A percentile compares a stretch with the other conserved stretches of the same genome.
Conservation (phyloP, 2,888 invertebrate species). For the Busseola fusca region DNA sequence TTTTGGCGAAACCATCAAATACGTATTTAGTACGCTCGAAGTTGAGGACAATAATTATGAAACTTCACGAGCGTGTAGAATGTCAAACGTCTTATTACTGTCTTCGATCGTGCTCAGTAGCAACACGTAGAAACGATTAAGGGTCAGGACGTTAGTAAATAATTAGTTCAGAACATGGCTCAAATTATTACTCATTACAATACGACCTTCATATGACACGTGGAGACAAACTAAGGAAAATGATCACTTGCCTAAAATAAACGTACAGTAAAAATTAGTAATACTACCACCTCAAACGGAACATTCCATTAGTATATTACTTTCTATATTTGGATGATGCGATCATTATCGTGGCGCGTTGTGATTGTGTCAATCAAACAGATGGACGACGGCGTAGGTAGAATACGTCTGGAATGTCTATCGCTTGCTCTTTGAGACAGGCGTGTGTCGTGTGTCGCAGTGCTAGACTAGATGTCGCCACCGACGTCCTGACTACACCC, state of each 20-base stretch:
- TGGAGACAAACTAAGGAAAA: constrained; percentile 18
- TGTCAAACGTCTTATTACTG: constrained; percentile 32
- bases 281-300: constrained; percentile 36
- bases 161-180: constrained; percentile 26
- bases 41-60: constrained; percentile 39
- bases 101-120: constrained; percentile 32
- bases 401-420: constrained; percentile 45
- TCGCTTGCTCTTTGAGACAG: constrained; percentile 54
- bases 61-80: constrained; percentile 36
- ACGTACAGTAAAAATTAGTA: constrained; percentile 36
- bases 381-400: constrained; percentile 60
- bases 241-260: constrained; percentile 31
- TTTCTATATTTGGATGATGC: constrained; percentile 62
- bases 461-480: constrained; percentile 79
- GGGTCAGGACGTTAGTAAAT: constrained; percentile 28
- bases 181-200: constrained; percentile 36
- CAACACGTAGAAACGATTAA: constrained; percentile 37
- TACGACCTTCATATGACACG: constrained; percentile 26
- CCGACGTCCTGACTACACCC: constrained; percentile 65
- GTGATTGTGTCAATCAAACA: constrained; percentile 68
- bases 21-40: constrained; percentile 14
- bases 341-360: constrained; percentile 60
- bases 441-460: constrained; percentile 44
- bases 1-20: constrained; percentile 30
- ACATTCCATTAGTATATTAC: constrained; percentile 52